Conservation (phyloP, 2,888 invertebrate genomes). For the Abrostola tripartita region DNA sequence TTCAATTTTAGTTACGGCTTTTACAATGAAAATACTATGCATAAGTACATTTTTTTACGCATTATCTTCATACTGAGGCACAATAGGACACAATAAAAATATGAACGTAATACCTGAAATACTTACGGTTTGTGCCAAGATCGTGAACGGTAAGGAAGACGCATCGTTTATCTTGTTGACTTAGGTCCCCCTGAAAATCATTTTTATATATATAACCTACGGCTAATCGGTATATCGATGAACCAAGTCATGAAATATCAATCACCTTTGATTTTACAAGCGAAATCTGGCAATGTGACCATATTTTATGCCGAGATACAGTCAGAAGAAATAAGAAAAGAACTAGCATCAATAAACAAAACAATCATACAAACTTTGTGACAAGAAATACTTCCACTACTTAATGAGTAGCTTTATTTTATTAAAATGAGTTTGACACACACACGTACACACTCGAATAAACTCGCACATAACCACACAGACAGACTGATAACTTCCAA, state of each 20-base stretch:
- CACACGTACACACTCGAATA: neutral
- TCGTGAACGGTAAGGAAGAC: conserved; percentile 96
- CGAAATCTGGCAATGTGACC: neutral
- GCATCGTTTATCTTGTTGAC: conserved; percentile 93
- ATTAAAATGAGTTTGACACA: neutral
- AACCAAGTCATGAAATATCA: neutral
- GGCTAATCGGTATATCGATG: neutral
- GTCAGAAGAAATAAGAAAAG: neutral
- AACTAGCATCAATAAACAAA: neutral
- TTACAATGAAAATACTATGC: too few species aligned
- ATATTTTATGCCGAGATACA: too few species aligned
- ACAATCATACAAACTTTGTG: neutral
- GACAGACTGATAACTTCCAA: neutral
- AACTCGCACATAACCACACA: neutral
- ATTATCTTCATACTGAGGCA: too few species aligned
- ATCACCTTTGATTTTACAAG: neutral
- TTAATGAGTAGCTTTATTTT: neutral
- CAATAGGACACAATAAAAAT: neutral
- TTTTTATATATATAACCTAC: neutral
- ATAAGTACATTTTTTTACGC: too few species aligned
- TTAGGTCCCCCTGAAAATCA: conserved; percentile 91
- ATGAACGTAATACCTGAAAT: neutral
- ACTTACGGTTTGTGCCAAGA: conserved; percentile 94
- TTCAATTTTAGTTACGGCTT: too few species aligned
- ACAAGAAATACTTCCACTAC: neutral